Evolutionary conservation across 1,140 invertebrate species (phyloP).

Genomic region (Brachionus rubens): DNA sequence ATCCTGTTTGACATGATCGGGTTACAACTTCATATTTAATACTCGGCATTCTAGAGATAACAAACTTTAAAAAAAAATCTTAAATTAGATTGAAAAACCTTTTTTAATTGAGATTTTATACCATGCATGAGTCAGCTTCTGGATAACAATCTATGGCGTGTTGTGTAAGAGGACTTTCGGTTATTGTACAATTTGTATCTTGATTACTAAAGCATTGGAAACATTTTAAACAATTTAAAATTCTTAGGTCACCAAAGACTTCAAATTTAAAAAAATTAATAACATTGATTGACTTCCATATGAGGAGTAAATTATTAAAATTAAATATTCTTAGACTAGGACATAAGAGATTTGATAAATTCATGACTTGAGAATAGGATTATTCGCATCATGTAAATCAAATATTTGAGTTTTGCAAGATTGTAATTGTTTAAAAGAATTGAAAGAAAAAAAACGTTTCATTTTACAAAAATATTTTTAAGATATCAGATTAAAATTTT

Average conservation of each 20-base stretch:
- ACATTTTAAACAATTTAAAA: background rate
- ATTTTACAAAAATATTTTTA: too few species aligned
- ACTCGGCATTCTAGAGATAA: background rate
- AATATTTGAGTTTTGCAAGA: too few species aligned
- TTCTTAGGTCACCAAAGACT: background rate
- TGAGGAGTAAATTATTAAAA: too few species aligned
- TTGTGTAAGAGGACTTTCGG: background rate
- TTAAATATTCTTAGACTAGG: too few species aligned
- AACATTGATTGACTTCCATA: background rate
- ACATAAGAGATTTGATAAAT: too few species aligned
- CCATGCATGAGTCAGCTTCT: background rate
- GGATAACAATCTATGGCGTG: background rate
- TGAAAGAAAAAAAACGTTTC: too few species aligned
- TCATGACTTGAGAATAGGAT: too few species aligned
- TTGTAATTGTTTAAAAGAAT: too few species aligned
- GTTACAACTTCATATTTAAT: background rate
- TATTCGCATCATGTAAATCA: too few species aligned
- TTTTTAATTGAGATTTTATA: background rate
- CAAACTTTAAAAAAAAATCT: background rate
- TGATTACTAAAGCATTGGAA: conserved; percentile 8
- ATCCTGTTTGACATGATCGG: background rate
- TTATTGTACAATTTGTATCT: background rate
- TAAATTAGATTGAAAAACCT: background rate
- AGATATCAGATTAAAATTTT: too few species aligned
- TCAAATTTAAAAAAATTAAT: background rate